Evolutionary conservation across 2,888 invertebrate species (phyloP).

Genomic region (Doris montereyensis): DNA sequence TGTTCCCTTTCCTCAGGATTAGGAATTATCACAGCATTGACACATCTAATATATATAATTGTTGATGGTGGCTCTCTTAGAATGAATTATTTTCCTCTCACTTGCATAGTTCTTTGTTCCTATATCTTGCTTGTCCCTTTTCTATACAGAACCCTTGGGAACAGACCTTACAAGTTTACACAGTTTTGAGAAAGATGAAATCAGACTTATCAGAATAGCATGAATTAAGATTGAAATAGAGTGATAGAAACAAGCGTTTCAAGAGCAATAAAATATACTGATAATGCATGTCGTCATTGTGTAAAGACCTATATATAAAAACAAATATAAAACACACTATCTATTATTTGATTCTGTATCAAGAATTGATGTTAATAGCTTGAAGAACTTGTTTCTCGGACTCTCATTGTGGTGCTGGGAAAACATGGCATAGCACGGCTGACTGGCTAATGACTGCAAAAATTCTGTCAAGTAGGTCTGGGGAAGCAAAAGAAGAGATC

Average conservation of each 20-base stretch:
- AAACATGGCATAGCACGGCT: conserved; percentile 79
- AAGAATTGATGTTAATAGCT: conserved; percentile 61
- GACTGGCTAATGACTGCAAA: conserved; percentile 78
- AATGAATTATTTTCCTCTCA: no score
- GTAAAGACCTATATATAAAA: neutral
- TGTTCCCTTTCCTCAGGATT: no score
- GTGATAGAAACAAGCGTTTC: neutral
- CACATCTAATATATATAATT: no score
- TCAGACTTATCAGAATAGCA: no score
- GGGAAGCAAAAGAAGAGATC: conserved; percentile 43
- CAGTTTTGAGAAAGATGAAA: no score
- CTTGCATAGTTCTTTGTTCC: no score
- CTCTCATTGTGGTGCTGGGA: conserved; percentile 77
- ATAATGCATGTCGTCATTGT: neutral
- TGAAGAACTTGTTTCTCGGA: conserved; percentile 76
- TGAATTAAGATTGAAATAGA: neutral
- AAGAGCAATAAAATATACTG: neutral
- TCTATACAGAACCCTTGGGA: no score
- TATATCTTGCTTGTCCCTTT: no score
- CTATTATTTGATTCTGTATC: conserved; percentile 8
- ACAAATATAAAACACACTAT: neutral
- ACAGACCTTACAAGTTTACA: no score
- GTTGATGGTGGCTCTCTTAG: no score
- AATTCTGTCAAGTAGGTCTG: conserved; percentile 80
- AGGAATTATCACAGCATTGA: no score